These are phyloP conservation scores for Sebastes fasciatus DNA, from an alignment of 2,113 vertebrate species.

Conservation along the genomic window DNA sequence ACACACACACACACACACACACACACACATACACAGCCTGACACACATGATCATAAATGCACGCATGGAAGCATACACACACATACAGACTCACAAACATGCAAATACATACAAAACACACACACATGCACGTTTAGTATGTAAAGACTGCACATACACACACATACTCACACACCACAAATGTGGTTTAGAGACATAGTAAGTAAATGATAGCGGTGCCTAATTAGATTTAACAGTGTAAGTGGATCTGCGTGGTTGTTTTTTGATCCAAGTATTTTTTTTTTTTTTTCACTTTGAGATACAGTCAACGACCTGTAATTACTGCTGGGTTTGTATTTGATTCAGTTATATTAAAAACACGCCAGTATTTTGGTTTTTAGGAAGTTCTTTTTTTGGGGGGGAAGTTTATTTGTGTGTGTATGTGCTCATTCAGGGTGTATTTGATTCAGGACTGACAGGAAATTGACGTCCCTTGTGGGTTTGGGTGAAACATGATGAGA, in stretches of 20 bases:
- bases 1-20: slow-evolving; percentile 9
- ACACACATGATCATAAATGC: neutral
- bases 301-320: slow-evolving; percentile 70
- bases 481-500: slow-evolving; percentile 39
- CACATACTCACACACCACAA: neutral
- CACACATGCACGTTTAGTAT: neutral
- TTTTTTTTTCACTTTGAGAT: slow-evolving; percentile 53
- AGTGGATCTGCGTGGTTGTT: slow-evolving; percentile 60
- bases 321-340: slow-evolving; percentile 64
- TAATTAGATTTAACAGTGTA: slow-evolving; percentile 76
- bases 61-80: neutral
- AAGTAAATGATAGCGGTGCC: slow-evolving; percentile 64
- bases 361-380: slow-evolving; percentile 35
- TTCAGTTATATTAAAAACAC: slow-evolving; percentile 60
- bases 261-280: slow-evolving; percentile 55
- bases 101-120: neutral
- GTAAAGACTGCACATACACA: neutral
- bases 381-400: slow-evolving; percentile 27
- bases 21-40: neutral
- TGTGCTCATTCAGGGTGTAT: slow-evolving; percentile 35
- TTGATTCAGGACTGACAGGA: slow-evolving; percentile 77
- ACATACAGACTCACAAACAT: neutral
- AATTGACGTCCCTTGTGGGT: slow-evolving; percentile 69
- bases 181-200: slow-evolving; percentile 42
- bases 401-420: slow-evolving; percentile 29